Base-by-base conservation (phyloP, 2,888 invertebrate genomes). In the Drosophila nr. perissopoda region DNA sequence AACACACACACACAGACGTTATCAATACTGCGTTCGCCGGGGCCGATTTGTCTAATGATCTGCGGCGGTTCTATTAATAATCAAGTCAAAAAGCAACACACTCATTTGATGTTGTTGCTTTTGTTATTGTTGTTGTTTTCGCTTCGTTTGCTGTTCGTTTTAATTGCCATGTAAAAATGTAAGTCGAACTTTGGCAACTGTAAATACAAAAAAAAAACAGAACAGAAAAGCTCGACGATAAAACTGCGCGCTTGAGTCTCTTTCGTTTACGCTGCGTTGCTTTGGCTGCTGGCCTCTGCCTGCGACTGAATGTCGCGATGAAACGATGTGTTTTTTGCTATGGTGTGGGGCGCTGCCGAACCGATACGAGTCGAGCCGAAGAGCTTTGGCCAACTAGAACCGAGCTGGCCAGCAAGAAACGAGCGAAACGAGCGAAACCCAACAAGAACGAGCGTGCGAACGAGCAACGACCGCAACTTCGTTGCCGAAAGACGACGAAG, bases 361-460 rank as follows among this genome's bases (percentile, higher is more conserved):
- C 25, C 21, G 16, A 45, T 25, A 16, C 81, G 74, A 73, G 38
- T 45, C 62, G 68, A 66, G 64, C 73, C 78, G 78, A 78, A 73
- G 74, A 51, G 73, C 58, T 73, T 73, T 76, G 78, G 61, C 84
- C 86, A 84, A 86, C 80, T 90, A 84, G 87, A 90, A 87, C 86
- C 87, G 89, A 75, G 90, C 89, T 74, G 54, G 58, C 64, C 66
- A 74, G 83, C 85, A 78, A 79, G 75, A 81, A 77, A 82, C 91
- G 85, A 90, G 68, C 88, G 78, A 71, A 81, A 71, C 73, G 84
- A 90, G 68, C 88, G 80, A 71, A 81, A 74, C 72, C 49, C 52
- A 72, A 79, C 76, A 80, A 92, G 89, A 91, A 91, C 91, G 87
- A 91, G 65, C 78, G 65, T 54, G 62, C 73, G 51, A 71, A 75